Conservation (phyloP, 2,888 invertebrate species). For the Drosophila rubida region DNA sequence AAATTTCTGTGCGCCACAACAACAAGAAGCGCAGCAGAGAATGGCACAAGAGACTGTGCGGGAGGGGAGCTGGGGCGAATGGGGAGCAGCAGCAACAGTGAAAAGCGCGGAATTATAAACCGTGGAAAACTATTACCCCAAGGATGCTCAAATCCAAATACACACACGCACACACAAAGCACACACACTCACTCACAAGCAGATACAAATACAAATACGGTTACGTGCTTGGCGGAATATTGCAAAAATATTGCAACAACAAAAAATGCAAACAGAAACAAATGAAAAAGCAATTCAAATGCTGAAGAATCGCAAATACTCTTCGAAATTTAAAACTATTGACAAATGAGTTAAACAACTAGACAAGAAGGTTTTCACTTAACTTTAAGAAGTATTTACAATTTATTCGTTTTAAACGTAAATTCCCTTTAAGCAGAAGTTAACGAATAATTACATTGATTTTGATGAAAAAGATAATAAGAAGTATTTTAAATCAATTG, state of each 20-base stretch:
- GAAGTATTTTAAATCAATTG: no score
- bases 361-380: no score
- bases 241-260: slow-evolving; percentile 71
- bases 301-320: slow-evolving; percentile 24
- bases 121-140: slow-evolving; percentile 81
- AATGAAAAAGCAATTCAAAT: neutral
- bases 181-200: slow-evolving; percentile 13
- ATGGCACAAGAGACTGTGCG: slow-evolving; percentile 3
- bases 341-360: no score
- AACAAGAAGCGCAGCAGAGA: slow-evolving; percentile 22
- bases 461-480: no score
- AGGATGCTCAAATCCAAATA: slow-evolving; percentile 77
- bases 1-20: slow-evolving; percentile 61
- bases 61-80: slow-evolving; percentile 9
- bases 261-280: slow-evolving; percentile 35
- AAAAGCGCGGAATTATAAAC: slow-evolving; percentile 77
- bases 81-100: slow-evolving; percentile 36
- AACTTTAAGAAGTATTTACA: no score
- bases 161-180: slow-evolving; percentile 35
- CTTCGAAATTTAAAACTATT: slow-evolving; percentile 1
- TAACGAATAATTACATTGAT: no score
- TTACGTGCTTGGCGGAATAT: slow-evolving; percentile 74
- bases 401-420: no score
- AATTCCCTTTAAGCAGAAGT: no score
- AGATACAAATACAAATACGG: slow-evolving; percentile 56